Conservation (phyloP, 64 coral and sea anemone genomes). For the Porites australiensis region DNA sequence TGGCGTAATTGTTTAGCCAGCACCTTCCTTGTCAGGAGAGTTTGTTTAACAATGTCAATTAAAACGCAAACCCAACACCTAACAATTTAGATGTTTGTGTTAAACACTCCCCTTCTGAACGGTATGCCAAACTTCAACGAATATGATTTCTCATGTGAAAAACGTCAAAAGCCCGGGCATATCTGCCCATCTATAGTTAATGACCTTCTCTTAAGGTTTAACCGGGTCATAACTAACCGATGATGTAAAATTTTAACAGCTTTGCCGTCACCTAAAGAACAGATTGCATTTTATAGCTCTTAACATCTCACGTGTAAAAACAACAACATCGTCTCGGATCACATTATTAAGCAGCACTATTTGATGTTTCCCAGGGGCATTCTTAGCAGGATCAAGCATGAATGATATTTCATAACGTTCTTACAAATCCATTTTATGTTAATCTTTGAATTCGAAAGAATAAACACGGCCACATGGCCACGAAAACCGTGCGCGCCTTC, state of each 20-base stretch:
- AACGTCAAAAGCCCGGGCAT: not conserved
- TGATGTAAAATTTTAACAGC: slow-evolving; percentile 60
- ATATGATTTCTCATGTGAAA: not conserved
- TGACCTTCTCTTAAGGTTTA: slow-evolving; percentile 55
- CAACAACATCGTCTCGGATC: slow-evolving; percentile 30
- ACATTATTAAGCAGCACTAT: slow-evolving; percentile 43
- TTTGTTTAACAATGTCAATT: slow-evolving; percentile 62
- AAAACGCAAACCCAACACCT: slow-evolving; percentile 30
- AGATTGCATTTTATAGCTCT: slow-evolving; percentile 47
- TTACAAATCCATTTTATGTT: not conserved
- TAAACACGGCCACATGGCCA: not conserved
- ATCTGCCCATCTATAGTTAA: slow-evolving; percentile 56
- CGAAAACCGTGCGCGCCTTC: not conserved
- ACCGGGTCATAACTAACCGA: slow-evolving; percentile 41
- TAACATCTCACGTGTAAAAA: slow-evolving; percentile 51
- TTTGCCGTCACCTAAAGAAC: slow-evolving; percentile 27
- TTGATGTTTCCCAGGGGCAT: slow-evolving; percentile 8
- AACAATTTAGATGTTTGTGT: slow-evolving; percentile 25
- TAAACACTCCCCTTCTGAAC: slow-evolving; percentile 17
- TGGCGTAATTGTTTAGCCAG: slow-evolving; percentile 42
- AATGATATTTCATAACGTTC: not conserved
- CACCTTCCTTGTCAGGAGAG: slow-evolving; percentile 9
- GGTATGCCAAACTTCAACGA: not conserved
- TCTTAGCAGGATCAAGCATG: slow-evolving; percentile 37
- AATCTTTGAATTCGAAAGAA: not conserved